Percentiles rank a stretch among this genome's conserved stretches.
These are phyloP conservation scores for Aleadryas rufinucha DNA, from an alignment of 2,113 vertebrate species.

Conservation along the genomic window DNA sequence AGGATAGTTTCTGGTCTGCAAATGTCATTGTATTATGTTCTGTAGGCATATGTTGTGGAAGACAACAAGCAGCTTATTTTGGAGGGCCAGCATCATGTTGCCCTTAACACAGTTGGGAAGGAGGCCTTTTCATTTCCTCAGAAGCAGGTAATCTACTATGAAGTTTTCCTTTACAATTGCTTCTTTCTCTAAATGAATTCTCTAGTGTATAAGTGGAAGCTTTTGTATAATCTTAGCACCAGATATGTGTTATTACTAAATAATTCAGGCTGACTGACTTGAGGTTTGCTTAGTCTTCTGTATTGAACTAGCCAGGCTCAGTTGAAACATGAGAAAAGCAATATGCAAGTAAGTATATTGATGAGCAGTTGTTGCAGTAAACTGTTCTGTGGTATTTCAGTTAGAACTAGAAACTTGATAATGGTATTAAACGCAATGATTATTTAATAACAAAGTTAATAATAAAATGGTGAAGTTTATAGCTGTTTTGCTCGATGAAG, in stretches of 20 bases:
- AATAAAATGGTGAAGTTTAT: background rate
- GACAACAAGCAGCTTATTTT: conserved; percentile 95
- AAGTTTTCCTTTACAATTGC: background rate
- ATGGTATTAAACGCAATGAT: background rate
- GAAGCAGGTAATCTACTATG: conserved; percentile 81
- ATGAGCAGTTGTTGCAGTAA: background rate
- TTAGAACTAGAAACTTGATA: background rate
- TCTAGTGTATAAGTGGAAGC: background rate
- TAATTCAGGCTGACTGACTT: background rate
- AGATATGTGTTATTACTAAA: background rate
- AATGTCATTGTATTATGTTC: conserved; percentile 22
- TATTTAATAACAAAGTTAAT: background rate
- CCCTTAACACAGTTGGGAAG: conserved; percentile 84
- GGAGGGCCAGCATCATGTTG: conserved; percentile 94
- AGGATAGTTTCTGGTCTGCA: background rate
- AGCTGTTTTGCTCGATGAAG: background rate
- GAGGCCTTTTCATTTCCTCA: conserved; percentile 87
- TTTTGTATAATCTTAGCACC: background rate
- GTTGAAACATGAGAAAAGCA: background rate
- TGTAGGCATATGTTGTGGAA: conserved; percentile 91
- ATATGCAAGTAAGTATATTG: background rate
- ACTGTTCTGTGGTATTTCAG: background rate
- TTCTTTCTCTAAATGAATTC: background rate
- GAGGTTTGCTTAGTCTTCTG: background rate
- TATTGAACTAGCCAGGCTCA: background rate